phyloP scores from a whole-genome alignment of 1,140 invertebrate genomes.

The Dendroctonus ponderosae region DNA sequence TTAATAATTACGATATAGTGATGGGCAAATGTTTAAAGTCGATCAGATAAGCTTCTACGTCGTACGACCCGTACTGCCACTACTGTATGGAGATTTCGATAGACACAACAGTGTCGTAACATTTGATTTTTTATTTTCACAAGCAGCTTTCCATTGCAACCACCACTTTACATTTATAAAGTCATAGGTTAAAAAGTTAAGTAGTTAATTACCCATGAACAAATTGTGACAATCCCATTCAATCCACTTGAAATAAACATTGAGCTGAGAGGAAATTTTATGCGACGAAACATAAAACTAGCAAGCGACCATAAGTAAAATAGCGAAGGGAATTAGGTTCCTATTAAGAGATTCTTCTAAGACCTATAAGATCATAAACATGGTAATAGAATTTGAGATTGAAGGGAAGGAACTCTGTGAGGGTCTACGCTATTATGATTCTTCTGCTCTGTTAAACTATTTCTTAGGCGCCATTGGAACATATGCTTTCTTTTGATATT shows the following conservation, averaged over 20 bases:
- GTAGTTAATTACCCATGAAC: too few species aligned
- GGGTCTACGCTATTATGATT: not conserved
- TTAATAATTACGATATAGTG: constrained; percentile 35
- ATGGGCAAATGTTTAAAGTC: constrained; percentile 31
- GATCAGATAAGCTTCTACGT: constrained; percentile 23
- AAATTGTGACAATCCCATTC: too few species aligned
- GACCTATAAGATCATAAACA: constrained; percentile 24
- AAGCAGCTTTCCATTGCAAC: too few species aligned
- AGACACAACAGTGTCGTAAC: constrained; percentile 2
- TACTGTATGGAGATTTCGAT: constrained; percentile 20
- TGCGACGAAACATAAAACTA: constrained; percentile 22
- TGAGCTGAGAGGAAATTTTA: not conserved
- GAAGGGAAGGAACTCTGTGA: constrained; percentile 2
- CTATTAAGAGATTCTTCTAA: constrained; percentile 28
- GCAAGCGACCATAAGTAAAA: constrained; percentile 25
- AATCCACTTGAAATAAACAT: too few species aligned
- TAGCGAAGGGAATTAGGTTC: constrained; percentile 26
- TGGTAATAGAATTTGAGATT: constrained; percentile 21
- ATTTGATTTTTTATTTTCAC: not conserved
- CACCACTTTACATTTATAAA: too few species aligned
- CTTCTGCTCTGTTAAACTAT: constrained; percentile 13
- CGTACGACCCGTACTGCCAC: constrained; percentile 18
- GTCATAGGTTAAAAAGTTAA: too few species aligned
- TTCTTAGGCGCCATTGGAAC: constrained; percentile 26
- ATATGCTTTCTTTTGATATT: not conserved